A percentile compares a stretch with the other conserved stretches of the same genome.
These are phyloP conservation scores for Dasypogon diadema DNA, from an alignment of 2,888 invertebrate genomes.

Conservation along the genomic window DNA sequence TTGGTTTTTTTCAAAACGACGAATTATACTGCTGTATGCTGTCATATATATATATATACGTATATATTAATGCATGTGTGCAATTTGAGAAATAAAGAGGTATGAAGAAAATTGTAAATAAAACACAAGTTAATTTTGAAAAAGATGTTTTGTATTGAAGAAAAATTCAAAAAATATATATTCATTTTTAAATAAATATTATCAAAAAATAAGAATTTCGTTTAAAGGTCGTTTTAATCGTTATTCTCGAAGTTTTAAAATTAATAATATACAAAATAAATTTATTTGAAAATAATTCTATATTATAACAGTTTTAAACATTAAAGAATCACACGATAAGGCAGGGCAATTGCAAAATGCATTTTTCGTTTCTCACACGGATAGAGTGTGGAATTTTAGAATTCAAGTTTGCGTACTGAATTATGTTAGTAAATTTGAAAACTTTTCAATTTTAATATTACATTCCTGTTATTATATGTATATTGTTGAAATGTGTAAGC, in stretches of 20 bases:
- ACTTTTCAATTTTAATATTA: background rate
- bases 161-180: background rate
- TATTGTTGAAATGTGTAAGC: too few species aligned
- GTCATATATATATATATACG: too few species aligned
- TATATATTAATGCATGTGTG: too few species aligned
- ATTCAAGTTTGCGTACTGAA: background rate
- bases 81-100: too few species aligned
- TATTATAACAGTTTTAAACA: background rate
- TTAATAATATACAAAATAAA: background rate
- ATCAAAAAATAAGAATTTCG: constrained; percentile 9
- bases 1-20: too few species aligned
- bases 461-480: too few species aligned
- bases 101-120: too few species aligned
- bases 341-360: background rate
- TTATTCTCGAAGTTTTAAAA: constrained; percentile 13
- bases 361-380: background rate
- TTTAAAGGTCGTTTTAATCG: constrained; percentile 14
- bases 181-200: background rate
- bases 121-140: background rate
- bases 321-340: background rate
- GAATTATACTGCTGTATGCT: too few species aligned
- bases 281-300: background rate
- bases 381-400: background rate
- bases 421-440: background rate
- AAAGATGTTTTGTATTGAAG: background rate